Conservation (phyloP, 2,888 invertebrate genomes). For the Sesamia inferens region DNA sequence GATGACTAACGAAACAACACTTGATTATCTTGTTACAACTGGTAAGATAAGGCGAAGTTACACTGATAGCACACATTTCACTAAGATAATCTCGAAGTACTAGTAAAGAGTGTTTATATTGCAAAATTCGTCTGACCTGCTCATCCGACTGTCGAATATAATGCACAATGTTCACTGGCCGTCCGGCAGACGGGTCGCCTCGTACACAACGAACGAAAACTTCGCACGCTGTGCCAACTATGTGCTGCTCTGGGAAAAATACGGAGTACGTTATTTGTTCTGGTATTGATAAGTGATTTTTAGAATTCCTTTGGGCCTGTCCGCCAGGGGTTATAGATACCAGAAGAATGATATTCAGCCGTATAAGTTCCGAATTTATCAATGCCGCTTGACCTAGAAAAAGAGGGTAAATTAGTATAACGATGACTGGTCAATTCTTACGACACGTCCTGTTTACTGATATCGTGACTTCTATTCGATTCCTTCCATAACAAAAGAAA, state of each 20-base stretch:
- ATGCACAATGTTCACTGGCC: conserved; percentile 49
- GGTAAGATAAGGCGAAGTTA: conserved; percentile 26
- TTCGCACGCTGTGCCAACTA: conserved; percentile 53
- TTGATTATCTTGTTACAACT: conserved; percentile 24
- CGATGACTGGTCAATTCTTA: not conserved
- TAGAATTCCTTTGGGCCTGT: not conserved
- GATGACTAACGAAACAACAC: conserved; percentile 16
- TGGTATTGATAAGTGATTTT: conserved; percentile 26
- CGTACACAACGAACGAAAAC: conserved; percentile 24
- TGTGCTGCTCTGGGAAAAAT: conserved; percentile 37
- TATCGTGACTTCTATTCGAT: not conserved
- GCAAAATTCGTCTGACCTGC: conserved; percentile 48
- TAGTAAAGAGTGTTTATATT: conserved; percentile 14
- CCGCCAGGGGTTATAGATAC: not conserved
- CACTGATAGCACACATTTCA: conserved; percentile 39
- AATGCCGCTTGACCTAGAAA: not conserved
- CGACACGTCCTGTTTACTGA: not conserved
- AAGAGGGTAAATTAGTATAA: not conserved
- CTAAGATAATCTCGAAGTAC: conserved; percentile 20
- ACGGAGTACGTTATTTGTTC: conserved; percentile 15
- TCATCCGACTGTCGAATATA: conserved; percentile 43
- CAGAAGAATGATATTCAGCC: not conserved
- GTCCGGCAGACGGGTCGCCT: conserved; percentile 27
- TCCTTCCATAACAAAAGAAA: not conserved
- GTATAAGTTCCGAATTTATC: not conserved